Percentiles rank a stretch among this genome's conserved stretches.
Evolutionary conservation across 2,113 vertebrate species (phyloP).

Genomic region (Ancistrus triradiatus): DNA sequence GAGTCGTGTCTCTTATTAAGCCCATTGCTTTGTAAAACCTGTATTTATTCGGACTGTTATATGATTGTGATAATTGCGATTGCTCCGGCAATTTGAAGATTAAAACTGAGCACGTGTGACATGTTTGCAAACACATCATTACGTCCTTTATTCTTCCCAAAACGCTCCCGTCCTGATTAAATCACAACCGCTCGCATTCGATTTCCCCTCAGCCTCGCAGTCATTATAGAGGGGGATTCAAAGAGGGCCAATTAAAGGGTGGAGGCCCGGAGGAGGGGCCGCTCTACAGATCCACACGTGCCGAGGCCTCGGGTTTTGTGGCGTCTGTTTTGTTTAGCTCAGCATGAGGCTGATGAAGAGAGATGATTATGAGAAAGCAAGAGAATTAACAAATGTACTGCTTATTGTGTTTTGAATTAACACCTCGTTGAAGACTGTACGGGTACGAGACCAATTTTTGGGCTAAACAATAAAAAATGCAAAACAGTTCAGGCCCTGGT

Average conservation of each 20-base stretch:
- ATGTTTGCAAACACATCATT: constrained; percentile 39
- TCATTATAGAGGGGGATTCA: constrained; percentile 22
- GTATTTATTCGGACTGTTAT: too few species aligned
- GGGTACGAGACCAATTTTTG: too few species aligned
- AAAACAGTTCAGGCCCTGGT: too few species aligned
- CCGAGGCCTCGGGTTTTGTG: not conserved
- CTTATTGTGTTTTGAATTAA: constrained; percentile 36
- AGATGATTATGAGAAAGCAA: constrained; percentile 25
- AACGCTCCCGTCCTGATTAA: constrained; percentile 18
- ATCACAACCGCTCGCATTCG: constrained; percentile 1
- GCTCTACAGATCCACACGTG: not conserved
- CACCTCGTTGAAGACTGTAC: constrained; percentile 26
- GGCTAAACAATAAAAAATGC: too few species aligned
- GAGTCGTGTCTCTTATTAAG: too few species aligned
- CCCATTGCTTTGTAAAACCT: too few species aligned
- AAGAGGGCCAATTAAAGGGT: constrained; percentile 30
- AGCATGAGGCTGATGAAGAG: constrained; percentile 23
- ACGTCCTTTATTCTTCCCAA: constrained; percentile 8
- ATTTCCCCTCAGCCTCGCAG: not conserved
- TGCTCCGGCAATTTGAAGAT: too few species aligned
- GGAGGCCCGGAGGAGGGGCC: constrained; percentile 15
- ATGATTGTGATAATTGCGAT: too few species aligned
- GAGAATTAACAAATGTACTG: constrained; percentile 30
- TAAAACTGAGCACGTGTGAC: not conserved
- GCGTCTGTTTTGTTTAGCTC: constrained; percentile 29